These are phyloP conservation scores for Phenganax subtilis DNA, from an alignment of 92 coral and sea anemone species.

Conservation along the genomic window DNA sequence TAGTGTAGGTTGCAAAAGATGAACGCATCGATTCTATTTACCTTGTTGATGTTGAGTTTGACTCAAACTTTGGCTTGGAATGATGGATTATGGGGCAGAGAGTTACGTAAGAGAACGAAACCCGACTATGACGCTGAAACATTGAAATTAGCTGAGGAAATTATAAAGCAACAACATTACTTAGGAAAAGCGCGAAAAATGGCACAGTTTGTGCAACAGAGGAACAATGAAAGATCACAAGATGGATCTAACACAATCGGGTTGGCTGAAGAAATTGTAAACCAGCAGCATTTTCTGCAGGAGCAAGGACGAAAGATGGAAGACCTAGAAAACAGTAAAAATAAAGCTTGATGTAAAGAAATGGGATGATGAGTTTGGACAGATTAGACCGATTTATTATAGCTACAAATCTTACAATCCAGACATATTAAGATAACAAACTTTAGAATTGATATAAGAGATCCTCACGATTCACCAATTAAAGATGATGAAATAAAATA, in stretches of 20 bases:
- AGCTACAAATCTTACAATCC: too few relatives aligned
- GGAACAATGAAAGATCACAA: neutral
- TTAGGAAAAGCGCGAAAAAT: slow-evolving; percentile 11
- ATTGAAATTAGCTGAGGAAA: slow-evolving; percentile 29
- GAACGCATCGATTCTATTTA: neutral
- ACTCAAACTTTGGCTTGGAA: slow-evolving; percentile 14
- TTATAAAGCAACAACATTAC: slow-evolving; percentile 17
- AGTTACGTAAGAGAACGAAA: slow-evolving; percentile 22
- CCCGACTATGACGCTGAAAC: slow-evolving; percentile 5
- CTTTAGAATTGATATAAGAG: too few relatives aligned
- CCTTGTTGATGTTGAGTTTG: slow-evolving; percentile 18
- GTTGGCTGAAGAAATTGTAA: neutral
- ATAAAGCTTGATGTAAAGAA: too few relatives aligned
- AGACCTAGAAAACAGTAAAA: too few relatives aligned
- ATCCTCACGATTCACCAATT: too few relatives aligned
- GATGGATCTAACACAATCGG: neutral
- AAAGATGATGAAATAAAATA: too few relatives aligned
- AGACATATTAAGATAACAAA: too few relatives aligned
- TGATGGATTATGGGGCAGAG: slow-evolving; percentile 37
- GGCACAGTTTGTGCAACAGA: neutral
- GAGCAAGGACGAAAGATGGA: too few relatives aligned
- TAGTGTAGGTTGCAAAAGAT: neutral
- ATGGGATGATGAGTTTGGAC: too few relatives aligned
- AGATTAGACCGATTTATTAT: too few relatives aligned
- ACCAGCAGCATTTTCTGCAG: neutral